phyloP scores from a whole-genome alignment of 2,888 invertebrate genomes.

The Melangyna quadrimaculata region DNA sequence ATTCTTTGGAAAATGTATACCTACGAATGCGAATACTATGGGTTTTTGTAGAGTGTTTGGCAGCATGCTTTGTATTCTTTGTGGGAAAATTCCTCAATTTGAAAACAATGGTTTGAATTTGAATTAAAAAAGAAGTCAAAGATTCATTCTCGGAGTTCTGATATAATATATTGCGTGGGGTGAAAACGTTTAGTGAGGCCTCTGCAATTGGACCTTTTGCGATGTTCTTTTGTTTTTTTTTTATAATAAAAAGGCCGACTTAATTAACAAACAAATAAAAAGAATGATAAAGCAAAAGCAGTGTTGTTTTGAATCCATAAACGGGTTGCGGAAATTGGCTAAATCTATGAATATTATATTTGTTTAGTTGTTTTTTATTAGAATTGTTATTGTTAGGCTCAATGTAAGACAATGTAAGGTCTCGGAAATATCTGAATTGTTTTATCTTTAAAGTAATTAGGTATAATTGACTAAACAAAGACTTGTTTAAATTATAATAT shows the following conservation, averaged over 20 bases:
- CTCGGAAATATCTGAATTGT: too few relatives aligned
- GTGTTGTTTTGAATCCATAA: not conserved
- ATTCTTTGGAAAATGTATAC: slow-evolving; percentile 4
- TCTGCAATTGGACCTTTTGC: slow-evolving; percentile 9
- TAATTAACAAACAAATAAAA: slow-evolving; percentile 55
- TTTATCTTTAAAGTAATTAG: too few relatives aligned
- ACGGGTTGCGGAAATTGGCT: not conserved
- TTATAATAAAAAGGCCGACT: not conserved
- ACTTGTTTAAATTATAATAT: too few relatives aligned
- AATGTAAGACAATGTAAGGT: too few relatives aligned
- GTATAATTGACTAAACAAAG: too few relatives aligned
- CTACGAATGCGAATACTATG: not conserved
- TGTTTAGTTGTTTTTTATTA: not conserved
- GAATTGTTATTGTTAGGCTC: not conserved
- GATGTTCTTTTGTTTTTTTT: not conserved
- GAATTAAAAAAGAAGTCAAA: slow-evolving; percentile 31
- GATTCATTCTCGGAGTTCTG: slow-evolving; percentile 40
- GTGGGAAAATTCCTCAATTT: slow-evolving; percentile 61
- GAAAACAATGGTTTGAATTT: slow-evolving; percentile 57
- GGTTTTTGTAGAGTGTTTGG: not conserved
- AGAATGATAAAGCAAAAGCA: not conserved
- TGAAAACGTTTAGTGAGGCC: slow-evolving; percentile 54
- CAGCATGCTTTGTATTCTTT: slow-evolving; percentile 55
- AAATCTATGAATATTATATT: not conserved
- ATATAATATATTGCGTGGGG: slow-evolving; percentile 54